Base-by-base conservation (phyloP, 2,888 invertebrate genomes). In the Ephialtes manifestator region DNA sequence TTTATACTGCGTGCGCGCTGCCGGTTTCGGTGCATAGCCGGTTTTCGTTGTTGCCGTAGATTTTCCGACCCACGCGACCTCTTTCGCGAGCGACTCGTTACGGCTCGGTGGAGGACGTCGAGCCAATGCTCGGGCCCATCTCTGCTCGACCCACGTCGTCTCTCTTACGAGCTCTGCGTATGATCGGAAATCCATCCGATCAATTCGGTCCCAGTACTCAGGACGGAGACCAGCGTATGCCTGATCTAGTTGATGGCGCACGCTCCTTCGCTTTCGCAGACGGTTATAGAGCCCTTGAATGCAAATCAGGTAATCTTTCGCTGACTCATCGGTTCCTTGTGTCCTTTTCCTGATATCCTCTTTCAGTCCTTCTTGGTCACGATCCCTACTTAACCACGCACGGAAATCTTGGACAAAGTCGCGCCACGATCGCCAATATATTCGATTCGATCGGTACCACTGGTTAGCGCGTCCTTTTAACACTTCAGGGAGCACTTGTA, bases 61-160 rank as follows among this genome's bases (percentile, higher is more conserved):
- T 39, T 39, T 39, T 39, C 10, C 24, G 24, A 4, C 58, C 31
- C 70, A 53, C 0, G 51, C 51, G 31, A 35, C 51, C 18, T 51
- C 35, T 5, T 53, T 70, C 8, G 31, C 31, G 5, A 35, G 18
- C 0, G 18, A 70, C 10, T 70, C 70, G 3, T 4, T 18, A 1
- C 51, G 51, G 4, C 51, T 70, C 51, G 70, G 70, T 0, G 70
- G 70, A 0, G 70, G 51, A 0, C 70, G 28, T 51, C 35, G 24
- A n/a, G n/a, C n/a, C n/a, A n/a, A n/a, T n/a, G 70, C 70, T 18
- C 70, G 48, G 0, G 48, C 51, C 70, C 70, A 70, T 7, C 51
- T 48, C 1, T 7, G n/a, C n/a, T n/a, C n/a, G n/a, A n/a, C n/a
- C n/a, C n/a, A n/a, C n/a, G n/a, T n/a, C n/a, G n/a, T n/a, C n/a